These are phyloP conservation scores for Sipha flava DNA, from an alignment of 1,140 invertebrate species.

Conservation along the genomic window DNA sequence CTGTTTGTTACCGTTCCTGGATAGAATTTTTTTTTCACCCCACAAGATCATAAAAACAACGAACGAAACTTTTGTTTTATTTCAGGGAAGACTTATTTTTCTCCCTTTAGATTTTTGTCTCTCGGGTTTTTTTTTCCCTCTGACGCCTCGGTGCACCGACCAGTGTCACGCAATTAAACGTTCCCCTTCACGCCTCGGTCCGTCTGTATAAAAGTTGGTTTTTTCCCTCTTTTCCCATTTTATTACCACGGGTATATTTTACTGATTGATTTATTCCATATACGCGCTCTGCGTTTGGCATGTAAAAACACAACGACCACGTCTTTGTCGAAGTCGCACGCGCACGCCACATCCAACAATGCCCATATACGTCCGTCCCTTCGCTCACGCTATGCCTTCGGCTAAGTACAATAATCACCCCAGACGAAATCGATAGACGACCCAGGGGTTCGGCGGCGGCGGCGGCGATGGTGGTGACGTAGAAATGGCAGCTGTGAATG, in stretches of 20 bases:
- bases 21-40: background rate
- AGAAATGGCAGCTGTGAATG: background rate
- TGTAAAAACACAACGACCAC: too few species aligned
- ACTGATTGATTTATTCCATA: too few species aligned
- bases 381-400: too few species aligned
- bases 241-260: background rate
- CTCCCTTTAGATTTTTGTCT: background rate
- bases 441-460: too few species aligned
- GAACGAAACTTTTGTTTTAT: slow-evolving; percentile 18
- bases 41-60: slow-evolving; percentile 14
- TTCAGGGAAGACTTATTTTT: background rate
- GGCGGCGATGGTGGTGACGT: background rate
- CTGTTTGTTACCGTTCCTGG: background rate
- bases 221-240: background rate
- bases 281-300: too few species aligned
- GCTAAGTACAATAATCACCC: background rate
- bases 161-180: background rate
- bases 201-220: background rate
- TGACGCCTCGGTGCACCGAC: background rate
- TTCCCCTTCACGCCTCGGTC: background rate
- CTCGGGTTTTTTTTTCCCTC: background rate
- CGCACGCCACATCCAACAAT: too few species aligned
- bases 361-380: too few species aligned
- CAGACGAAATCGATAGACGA: background rate
- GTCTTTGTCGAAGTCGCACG: too few species aligned